These are phyloP conservation scores for Polyommatus iphigenia DNA, from an alignment of 2,888 invertebrate genomes.

Conservation along the genomic window DNA sequence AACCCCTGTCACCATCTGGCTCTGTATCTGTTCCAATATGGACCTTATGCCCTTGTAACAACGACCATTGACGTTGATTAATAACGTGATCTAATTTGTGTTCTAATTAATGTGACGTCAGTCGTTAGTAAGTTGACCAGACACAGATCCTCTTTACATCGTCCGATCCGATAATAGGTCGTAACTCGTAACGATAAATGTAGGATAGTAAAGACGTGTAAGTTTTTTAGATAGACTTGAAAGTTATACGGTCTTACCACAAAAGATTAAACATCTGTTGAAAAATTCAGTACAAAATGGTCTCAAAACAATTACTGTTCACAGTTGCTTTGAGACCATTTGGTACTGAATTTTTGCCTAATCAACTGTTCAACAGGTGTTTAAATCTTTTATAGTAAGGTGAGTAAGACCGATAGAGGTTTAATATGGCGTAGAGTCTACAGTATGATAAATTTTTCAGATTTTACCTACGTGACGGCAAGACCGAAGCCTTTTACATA, in stretches of 20 bases:
- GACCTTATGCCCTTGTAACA: constrained; percentile 34
- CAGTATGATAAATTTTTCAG: neutral
- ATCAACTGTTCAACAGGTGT: no score
- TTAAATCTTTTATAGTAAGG: no score
- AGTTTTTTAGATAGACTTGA: no score
- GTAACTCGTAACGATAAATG: neutral
- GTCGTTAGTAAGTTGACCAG: neutral
- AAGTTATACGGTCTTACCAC: no score
- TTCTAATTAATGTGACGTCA: constrained; percentile 7
- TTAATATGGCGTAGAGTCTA: neutral
- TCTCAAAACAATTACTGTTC: no score
- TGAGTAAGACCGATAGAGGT: no score
- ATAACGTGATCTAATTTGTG: constrained; percentile 12
- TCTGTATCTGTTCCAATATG: constrained; percentile 35
- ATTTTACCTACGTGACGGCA: no score
- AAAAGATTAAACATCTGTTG: no score
- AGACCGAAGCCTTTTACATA: no score
- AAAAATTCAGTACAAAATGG: no score
- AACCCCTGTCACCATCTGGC: constrained; percentile 42
- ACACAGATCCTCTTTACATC: neutral
- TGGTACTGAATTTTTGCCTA: no score
- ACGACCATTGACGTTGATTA: constrained; percentile 28
- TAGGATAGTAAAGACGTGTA: neutral
- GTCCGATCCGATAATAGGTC: neutral
- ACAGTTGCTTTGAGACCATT: no score